Evolutionary conservation across 2,888 invertebrate species (phyloP).

Genomic region (Pollenia amentaria): DNA sequence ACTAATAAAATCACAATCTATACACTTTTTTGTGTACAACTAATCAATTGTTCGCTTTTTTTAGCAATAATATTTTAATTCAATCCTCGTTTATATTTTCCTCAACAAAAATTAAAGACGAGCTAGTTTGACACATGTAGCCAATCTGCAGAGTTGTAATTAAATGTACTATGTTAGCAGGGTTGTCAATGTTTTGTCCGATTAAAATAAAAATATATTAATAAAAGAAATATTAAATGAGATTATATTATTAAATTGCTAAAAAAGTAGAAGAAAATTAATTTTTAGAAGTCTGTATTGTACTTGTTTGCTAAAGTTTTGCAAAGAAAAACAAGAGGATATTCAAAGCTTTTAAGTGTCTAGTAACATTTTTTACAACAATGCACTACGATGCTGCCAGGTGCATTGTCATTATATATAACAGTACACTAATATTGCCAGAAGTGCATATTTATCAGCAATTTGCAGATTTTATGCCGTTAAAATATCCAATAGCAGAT

Average conservation of each 20-base stretch:
- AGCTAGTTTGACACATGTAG: constrained; percentile 72
- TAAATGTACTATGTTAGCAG: neutral
- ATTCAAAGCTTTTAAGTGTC: neutral
- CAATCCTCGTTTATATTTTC: constrained; percentile 12
- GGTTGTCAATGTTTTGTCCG: neutral
- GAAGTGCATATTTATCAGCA: no score
- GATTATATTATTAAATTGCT: no score
- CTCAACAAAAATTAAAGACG: constrained; percentile 55
- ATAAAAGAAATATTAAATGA: no score
- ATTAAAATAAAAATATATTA: neutral
- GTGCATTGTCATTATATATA: no score
- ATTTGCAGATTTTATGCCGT: no score
- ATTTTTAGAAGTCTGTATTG: no score
- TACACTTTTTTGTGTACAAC: constrained; percentile 42
- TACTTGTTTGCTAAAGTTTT: no score
- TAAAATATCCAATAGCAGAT: no score
- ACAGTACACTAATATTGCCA: no score
- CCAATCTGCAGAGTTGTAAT: constrained; percentile 35
- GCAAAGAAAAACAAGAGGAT: neutral
- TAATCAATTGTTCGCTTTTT: constrained; percentile 34
- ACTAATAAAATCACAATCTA: constrained; percentile 18
- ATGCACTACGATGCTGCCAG: neutral
- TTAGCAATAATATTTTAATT: constrained; percentile 50
- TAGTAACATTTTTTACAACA: neutral
- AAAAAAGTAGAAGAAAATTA: no score